These are phyloP conservation scores for Burhinus oedicnemus DNA, from an alignment of 2,113 vertebrate genomes.

Conservation along the genomic window DNA sequence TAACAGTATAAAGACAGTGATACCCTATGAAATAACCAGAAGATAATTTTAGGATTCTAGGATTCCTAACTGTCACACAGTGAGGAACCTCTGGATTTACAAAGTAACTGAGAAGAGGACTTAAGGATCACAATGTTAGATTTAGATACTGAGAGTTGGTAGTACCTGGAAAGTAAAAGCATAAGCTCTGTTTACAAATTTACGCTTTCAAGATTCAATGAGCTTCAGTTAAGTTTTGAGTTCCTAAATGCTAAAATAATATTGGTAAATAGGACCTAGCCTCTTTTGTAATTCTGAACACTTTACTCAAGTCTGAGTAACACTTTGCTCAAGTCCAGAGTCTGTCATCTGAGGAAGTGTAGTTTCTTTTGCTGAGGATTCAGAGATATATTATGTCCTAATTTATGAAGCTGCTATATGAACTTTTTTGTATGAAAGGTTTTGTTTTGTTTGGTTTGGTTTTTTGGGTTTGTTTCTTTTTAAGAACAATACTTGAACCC, in stretches of 20 bases:
- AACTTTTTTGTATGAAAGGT: not conserved
- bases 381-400: not conserved
- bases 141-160: not conserved
- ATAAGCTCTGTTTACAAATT: not conserved
- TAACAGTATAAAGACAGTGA: not conserved
- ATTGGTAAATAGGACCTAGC: not conserved
- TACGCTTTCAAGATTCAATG: not conserved
- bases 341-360: not conserved
- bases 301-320: not conserved
- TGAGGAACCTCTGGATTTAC: not conserved
- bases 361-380: not conserved
- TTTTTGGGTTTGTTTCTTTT: not conserved
- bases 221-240: not conserved
- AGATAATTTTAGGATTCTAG: not conserved
- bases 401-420: not conserved
- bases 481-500: not conserved
- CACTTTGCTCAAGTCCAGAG: too few species aligned
- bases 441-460: not conserved
- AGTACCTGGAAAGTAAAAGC: not conserved
- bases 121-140: not conserved
- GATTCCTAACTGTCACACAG: not conserved
- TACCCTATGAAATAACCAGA: not conserved
- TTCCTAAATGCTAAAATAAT: not conserved
- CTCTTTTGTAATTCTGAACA: not conserved
- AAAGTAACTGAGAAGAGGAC: not conserved